Base-by-base conservation (phyloP, 2,888 invertebrate genomes). In the Ochropleura leucogaster region DNA sequence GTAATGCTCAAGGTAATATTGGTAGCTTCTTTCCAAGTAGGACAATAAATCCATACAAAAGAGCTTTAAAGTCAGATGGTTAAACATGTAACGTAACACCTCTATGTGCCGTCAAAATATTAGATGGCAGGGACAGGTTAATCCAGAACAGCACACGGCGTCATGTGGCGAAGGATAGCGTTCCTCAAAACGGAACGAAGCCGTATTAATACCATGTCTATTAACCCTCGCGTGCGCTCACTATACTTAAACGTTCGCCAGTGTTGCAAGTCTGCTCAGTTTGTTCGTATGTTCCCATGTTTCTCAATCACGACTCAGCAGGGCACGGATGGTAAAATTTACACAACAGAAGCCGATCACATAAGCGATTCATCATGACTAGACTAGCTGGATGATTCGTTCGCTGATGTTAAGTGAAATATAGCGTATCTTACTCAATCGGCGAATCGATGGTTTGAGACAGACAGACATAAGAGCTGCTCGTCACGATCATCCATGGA, bases 161-260 rank as follows among this genome's bases (percentile, higher is more conserved):
- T 68, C 87, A 84, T 86, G 71, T 84, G 84, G 78, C 51, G 47
- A 53, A 71, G 80, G 79, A 82, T 89, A 74, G 69, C 72, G 70
- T 84, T 80, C 68, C 78, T 68, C 66, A 72, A 82, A 82, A 76
- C 80, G 79, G 82, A 81, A 81, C 67, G 87, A 77, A 77, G 73
- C 80, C 77, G 6, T 79, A 60, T 40, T 60, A 60, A 40, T 60
- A 49, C n/a, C 53, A 70, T 30, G 30, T 30, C 16, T 78, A 30
- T 42, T 14, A 59, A 47, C 53, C 68, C 68, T 78, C 47, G 79
- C 68, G 68, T 77, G 77, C n/a, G 18, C 67, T 14, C 14, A n/a
- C 60, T 30, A 20, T 16, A 59, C 44, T 20, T 69, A 72, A 60
- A 4, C 44, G 46, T 44, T 53, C 18, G 49, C 44, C 60, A 60